A percentile compares a stretch with the other conserved stretches of the same genome.
Evolutionary conservation across 2,797 vertebrate species (phyloP).

Genomic region (Phrynocephalus vlangalii): DNA sequence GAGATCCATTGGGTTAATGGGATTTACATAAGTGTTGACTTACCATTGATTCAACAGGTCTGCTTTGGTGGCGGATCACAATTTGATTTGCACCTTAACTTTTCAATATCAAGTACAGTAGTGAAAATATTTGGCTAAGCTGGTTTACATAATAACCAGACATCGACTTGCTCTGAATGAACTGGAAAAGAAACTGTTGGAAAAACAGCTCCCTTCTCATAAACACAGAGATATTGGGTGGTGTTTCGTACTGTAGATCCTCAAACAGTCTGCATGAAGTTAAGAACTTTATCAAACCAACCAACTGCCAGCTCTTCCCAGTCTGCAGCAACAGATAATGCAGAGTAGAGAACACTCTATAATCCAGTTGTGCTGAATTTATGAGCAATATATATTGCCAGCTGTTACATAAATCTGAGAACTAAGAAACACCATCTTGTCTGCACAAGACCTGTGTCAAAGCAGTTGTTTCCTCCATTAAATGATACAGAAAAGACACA

Average conservation of each 20-base stretch:
- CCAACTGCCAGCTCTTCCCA: constrained; percentile 61
- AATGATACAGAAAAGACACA: background rate
- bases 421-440: background rate
- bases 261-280: constrained; percentile 57
- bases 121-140: background rate
- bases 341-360: constrained; percentile 41
- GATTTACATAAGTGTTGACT: too few species aligned
- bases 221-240: background rate
- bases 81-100: too few species aligned
- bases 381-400: constrained; percentile 52
- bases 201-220: constrained; percentile 34
- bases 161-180: background rate
- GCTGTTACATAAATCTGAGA: constrained; percentile 23
- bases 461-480: background rate
- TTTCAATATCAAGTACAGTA: background rate
- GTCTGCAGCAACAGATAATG: constrained; percentile 29
- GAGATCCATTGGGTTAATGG: too few species aligned
- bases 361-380: constrained; percentile 37
- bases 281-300: constrained; percentile 65
- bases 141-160: background rate
- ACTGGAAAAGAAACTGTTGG: constrained; percentile 18
- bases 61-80: too few species aligned
- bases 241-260: constrained; percentile 20
- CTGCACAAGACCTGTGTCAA: background rate
- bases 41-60: too few species aligned